phyloP scores from a whole-genome alignment of 2,113 vertebrate genomes.

The Chionomys nivalis region DNA sequence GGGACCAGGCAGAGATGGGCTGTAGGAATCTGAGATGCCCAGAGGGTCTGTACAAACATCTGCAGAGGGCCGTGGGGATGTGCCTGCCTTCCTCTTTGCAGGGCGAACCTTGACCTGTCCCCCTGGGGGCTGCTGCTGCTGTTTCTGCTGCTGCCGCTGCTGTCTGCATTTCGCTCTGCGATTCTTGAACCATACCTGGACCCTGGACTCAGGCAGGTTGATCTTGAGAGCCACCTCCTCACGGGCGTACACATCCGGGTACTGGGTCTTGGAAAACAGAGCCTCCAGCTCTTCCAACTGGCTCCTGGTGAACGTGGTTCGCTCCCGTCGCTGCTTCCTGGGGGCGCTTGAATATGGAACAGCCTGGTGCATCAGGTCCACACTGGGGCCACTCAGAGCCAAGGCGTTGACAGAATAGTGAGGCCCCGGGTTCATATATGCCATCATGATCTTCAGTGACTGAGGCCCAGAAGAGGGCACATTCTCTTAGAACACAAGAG shows the following conservation, averaged over 20 bases:
- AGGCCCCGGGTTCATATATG: constrained; percentile 79
- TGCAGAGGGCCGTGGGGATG: constrained; percentile 46
- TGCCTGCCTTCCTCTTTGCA: constrained; percentile 68
- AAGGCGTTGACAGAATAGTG: constrained; percentile 75
- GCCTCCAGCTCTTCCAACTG: constrained; percentile 79
- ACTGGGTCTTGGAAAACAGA: constrained; percentile 79
- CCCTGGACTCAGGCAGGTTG: constrained; percentile 75
- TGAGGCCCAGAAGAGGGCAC: background rate
- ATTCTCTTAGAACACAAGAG: background rate
- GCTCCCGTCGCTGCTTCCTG: constrained; percentile 74
- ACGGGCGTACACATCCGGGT: constrained; percentile 74
- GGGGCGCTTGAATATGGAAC: constrained; percentile 75
- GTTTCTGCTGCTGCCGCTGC: constrained; percentile 76
- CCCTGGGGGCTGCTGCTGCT: constrained; percentile 68
- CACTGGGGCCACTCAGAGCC: constrained; percentile 68
- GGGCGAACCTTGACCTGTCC: constrained; percentile 67
- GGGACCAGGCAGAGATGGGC: constrained; percentile 63
- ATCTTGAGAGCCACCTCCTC: constrained; percentile 80
- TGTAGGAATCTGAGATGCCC: constrained; percentile 78
- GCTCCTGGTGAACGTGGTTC: constrained; percentile 79
- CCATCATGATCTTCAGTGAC: constrained; percentile 72
- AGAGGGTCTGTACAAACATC: constrained; percentile 73
- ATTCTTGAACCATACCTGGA: constrained; percentile 83
- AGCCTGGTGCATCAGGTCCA: constrained; percentile 76
- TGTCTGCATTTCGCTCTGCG: constrained; percentile 78